phyloP scores from a whole-genome alignment of 2,888 invertebrate species.

The Eupithecia insigniata region DNA sequence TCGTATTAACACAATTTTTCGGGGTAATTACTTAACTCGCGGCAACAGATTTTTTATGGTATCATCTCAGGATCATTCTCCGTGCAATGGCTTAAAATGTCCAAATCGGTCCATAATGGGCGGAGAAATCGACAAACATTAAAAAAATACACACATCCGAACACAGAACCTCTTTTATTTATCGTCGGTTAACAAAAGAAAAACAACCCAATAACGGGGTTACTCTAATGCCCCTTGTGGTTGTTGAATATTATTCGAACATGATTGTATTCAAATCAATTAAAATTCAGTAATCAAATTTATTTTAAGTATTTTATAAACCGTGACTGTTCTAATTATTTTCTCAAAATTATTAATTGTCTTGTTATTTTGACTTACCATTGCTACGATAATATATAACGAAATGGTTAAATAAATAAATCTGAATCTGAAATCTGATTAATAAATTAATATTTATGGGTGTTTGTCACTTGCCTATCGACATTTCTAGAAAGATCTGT shows the following conservation, averaged over 20 bases:
- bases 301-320: neutral
- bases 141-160: no score
- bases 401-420: slow-evolving; percentile 4
- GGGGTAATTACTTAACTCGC: no score
- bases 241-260: neutral
- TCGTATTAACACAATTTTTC: no score
- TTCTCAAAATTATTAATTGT: no score
- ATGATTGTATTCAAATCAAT: slow-evolving; percentile 1
- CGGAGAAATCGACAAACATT: no score
- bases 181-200: no score
- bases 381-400: neutral
- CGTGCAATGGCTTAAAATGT: no score
- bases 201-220: neutral
- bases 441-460: slow-evolving; percentile 36
- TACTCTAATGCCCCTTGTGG: neutral
- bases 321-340: neutral
- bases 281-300: no score
- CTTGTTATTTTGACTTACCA: neutral
- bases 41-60: no score
- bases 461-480: slow-evolving; percentile 45
- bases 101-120: no score
- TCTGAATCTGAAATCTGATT: neutral
- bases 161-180: no score
- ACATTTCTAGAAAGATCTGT: slow-evolving; percentile 41
- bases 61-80: no score